Conservation (phyloP, 2,888 invertebrate species). For the Nematopogon swammerdamellus region DNA sequence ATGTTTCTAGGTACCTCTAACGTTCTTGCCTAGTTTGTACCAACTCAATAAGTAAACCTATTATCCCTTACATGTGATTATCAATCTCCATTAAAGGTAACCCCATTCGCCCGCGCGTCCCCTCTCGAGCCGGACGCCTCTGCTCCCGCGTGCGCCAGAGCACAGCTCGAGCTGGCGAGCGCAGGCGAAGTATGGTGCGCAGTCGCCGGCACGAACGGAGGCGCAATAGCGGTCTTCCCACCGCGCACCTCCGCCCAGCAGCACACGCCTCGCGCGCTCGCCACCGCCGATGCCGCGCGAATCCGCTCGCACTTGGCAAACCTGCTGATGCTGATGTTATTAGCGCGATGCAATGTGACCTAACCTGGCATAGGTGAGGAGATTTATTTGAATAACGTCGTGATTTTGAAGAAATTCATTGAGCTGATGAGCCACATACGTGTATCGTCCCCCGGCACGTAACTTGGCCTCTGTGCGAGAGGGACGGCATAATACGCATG, state of each 20-base stretch:
- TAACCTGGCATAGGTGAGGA: too few relatives aligned
- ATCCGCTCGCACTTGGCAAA: neutral
- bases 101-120: neutral
- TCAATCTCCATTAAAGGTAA: neutral
- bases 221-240: slow-evolving; percentile 40
- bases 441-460: too few relatives aligned
- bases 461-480: too few relatives aligned
- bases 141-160: neutral
- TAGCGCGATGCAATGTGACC: too few relatives aligned
- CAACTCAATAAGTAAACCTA: too few relatives aligned
- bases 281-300: slow-evolving; percentile 6
- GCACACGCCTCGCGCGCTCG: slow-evolving; percentile 5
- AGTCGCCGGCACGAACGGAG: slow-evolving; percentile 17
- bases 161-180: neutral
- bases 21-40: too few relatives aligned
- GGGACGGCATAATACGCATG: too few relatives aligned
- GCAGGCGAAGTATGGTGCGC: neutral
- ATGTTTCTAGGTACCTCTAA: too few relatives aligned
- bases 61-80: too few relatives aligned
- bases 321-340: neutral
- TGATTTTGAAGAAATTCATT: too few relatives aligned
- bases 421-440: too few relatives aligned
- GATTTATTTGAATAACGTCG: too few relatives aligned
- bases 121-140: neutral
- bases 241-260: slow-evolving; percentile 18